Evolutionary conservation across 2,888 invertebrate species (phyloP).

Genomic region (Callosobruchus maculatus): DNA sequence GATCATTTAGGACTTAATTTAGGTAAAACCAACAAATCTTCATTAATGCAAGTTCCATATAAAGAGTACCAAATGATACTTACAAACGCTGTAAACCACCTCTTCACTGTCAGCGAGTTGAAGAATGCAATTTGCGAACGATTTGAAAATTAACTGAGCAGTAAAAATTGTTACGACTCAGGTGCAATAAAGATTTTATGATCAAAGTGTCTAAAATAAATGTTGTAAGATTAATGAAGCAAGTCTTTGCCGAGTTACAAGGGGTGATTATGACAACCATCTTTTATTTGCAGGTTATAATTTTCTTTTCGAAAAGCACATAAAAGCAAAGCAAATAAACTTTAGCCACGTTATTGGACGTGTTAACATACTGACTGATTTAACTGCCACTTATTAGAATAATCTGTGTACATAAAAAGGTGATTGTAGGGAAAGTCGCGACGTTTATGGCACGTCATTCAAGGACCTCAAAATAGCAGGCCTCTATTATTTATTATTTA

Average conservation of each 20-base stretch:
- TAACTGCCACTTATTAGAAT: neutral
- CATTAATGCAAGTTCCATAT: too few species aligned
- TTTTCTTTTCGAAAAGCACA: neutral
- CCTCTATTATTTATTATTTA: too few species aligned
- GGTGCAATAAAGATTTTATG: neutral
- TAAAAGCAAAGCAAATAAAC: neutral
- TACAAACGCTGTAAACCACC: neutral
- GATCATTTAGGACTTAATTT: too few species aligned
- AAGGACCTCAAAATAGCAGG: neutral
- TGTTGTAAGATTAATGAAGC: neutral
- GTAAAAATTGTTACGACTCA: neutral
- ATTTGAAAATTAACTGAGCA: neutral
- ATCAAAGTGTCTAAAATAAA: neutral
- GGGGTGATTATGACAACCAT: neutral
- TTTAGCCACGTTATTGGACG: neutral
- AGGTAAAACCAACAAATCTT: too few species aligned
- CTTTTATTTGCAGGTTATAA: neutral
- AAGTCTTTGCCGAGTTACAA: neutral
- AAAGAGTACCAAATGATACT: neutral
- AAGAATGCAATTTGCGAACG: neutral
- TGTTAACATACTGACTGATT: neutral
- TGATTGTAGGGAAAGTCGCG: neutral
- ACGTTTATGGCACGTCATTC: neutral
- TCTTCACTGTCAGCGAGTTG: neutral
- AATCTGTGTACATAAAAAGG: neutral